A percentile compares a stretch with the other conserved stretches of the same genome.
Conservation (phyloP, 2,797 vertebrate genomes). For the Arnoldichthys spilopterus region DNA sequence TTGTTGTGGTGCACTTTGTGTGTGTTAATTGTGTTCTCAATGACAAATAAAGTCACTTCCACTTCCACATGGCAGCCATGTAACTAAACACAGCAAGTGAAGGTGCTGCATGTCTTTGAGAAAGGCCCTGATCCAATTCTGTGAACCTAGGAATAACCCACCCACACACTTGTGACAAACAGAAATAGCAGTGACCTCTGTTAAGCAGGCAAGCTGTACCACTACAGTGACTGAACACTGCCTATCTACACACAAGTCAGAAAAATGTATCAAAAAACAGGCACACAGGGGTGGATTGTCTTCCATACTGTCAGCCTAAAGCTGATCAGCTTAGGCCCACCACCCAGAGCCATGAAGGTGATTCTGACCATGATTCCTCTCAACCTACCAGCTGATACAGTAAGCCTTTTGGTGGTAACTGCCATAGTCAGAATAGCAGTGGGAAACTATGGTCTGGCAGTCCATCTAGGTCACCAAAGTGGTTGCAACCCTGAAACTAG, state of each 20-base stretch:
- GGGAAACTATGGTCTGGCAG: neutral
- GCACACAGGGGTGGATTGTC: neutral
- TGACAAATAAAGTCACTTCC: no score
- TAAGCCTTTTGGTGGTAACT: neutral
- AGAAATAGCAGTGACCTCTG: constrained; percentile 2
- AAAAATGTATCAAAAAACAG: neutral
- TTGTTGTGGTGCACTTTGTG: no score
- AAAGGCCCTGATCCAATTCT: neutral
- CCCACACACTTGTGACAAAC: neutral
- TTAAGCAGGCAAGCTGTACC: neutral
- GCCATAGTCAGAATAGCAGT: neutral
- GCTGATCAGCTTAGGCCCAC: neutral
- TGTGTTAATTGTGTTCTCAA: no score
- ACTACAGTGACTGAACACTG: neutral
- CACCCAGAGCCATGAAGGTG: neutral
- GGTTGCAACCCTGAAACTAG: neutral
- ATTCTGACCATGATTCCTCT: neutral
- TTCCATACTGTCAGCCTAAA: neutral
- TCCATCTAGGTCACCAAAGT: neutral
- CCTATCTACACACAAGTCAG: neutral
- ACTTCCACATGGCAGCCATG: neutral
- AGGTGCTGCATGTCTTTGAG: neutral
- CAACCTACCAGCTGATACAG: neutral
- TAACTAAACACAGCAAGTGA: neutral
- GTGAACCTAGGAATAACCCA: neutral